A percentile compares a stretch with the other conserved stretches of the same genome.
Conservation (phyloP, 2,113 vertebrate genomes). For the Mustela lutreola region DNA sequence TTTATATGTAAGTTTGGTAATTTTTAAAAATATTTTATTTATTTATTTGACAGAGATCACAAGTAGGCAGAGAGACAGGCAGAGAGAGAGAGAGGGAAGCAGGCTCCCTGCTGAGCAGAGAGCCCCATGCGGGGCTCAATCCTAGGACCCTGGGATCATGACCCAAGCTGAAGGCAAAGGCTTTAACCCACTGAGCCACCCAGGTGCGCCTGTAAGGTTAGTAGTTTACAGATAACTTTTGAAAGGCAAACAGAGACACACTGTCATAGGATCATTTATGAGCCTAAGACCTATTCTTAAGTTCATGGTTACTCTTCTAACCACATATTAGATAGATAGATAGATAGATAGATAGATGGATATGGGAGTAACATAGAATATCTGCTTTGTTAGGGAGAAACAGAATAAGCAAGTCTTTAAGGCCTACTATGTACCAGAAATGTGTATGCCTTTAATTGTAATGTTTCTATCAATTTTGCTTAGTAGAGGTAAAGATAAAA, state of each 20-base stretch:
- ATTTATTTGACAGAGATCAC: too few species aligned
- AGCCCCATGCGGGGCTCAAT: too few species aligned
- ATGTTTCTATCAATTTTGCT: neutral
- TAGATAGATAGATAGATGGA: neutral
- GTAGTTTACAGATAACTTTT: slow-evolving; percentile 29
- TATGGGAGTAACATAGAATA: neutral
- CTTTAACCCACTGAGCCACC: too few species aligned
- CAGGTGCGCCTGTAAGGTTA: neutral
- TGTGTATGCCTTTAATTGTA: neutral
- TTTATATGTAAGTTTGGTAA: slow-evolving; percentile 37
- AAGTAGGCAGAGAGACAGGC: too few species aligned
- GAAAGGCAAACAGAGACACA: neutral
- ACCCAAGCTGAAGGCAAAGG: too few species aligned
- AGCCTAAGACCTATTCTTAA: neutral
- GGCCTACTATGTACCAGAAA: neutral
- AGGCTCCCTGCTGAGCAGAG: too few species aligned
- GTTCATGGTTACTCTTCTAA: neutral
- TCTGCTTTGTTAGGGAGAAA: neutral
- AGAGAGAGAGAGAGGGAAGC: too few species aligned
- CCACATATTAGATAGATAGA: neutral
- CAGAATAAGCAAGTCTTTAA: neutral
- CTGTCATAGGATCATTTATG: neutral
- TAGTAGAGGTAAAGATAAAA: neutral
- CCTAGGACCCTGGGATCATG: too few species aligned
- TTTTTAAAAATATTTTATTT: neutral